A percentile compares a stretch with the other conserved stretches of the same genome.
Conservation (phyloP, 2,113 vertebrate genomes). For the Anguilla rostrata region DNA sequence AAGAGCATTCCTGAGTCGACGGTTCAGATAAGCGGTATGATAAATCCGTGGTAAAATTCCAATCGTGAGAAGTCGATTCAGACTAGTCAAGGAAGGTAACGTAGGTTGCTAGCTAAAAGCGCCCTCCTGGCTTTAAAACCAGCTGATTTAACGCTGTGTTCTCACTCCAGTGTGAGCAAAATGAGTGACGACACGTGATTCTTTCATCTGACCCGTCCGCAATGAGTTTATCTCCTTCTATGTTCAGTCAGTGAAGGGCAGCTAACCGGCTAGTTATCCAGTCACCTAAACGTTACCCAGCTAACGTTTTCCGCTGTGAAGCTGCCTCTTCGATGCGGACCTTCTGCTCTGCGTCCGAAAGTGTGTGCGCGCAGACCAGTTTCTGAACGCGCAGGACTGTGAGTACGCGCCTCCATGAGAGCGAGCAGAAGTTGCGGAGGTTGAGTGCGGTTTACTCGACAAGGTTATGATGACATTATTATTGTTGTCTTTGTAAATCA, state of each 20-base stretch:
- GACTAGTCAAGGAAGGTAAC: background rate
- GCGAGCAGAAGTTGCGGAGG: background rate
- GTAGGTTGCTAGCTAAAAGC: background rate
- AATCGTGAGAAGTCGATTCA: slow-evolving; percentile 9
- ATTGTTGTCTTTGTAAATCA: background rate
- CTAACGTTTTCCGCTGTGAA: background rate
- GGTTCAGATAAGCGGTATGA: background rate
- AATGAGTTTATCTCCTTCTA: background rate
- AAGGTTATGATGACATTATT: background rate
- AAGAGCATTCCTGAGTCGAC: background rate
- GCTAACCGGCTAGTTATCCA: background rate
- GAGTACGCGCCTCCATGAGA: background rate
- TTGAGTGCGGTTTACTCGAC: background rate
- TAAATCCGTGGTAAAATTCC: slow-evolving; percentile 8
- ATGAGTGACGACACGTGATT: background rate
- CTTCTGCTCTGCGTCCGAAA: slow-evolving; percentile 5
- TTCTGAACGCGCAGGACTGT: background rate
- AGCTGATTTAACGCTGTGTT: background rate
- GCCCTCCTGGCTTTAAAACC: background rate
- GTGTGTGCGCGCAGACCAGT: background rate
- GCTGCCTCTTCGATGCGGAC: slow-evolving; percentile 17
- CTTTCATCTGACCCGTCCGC: background rate
- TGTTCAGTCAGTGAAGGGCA: background rate
- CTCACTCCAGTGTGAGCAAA: background rate
- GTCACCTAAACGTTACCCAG: background rate